Conservation (phyloP, 1,140 invertebrate species). For the Palaemon carinicauda region DNA sequence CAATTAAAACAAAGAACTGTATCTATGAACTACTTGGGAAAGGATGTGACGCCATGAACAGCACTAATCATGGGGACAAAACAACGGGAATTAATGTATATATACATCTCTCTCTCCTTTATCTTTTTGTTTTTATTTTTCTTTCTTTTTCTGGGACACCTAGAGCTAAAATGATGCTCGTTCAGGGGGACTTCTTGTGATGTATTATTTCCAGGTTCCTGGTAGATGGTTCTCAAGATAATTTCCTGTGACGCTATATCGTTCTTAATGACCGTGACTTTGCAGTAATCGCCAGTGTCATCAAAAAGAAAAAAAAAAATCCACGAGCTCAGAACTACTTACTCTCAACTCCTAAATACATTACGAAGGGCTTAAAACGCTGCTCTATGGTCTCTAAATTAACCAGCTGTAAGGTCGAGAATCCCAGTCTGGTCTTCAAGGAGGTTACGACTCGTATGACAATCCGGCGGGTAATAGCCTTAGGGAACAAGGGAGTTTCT, state of each 20-base stretch:
- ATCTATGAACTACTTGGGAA: no score
- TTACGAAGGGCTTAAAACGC: background rate
- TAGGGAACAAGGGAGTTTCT: slow-evolving; percentile 31
- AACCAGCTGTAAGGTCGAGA: background rate
- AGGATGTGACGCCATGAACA: no score
- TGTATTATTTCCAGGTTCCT: background rate
- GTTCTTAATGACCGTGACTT: slow-evolving; percentile 47
- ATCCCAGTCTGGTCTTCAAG: background rate
- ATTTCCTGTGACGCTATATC: slow-evolving; percentile 6
- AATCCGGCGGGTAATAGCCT: slow-evolving; percentile 37
- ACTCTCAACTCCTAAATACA: no score
- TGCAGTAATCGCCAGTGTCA: slow-evolving; percentile 28
- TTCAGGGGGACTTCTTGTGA: no score
- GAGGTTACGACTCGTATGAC: slow-evolving; percentile 31
- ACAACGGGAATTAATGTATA: background rate
- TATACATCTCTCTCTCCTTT: no score
- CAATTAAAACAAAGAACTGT: no score
- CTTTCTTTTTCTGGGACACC: background rate
- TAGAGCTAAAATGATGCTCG: no score
- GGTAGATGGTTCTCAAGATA: background rate
- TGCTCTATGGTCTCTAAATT: background rate
- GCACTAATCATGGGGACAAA: no score
- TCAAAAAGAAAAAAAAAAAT: slow-evolving; percentile 7
- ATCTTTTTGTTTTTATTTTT: background rate
- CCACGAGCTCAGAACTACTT: background rate